Evolutionary conservation across 2,113 vertebrate species (phyloP).

Genomic region (Rhabdomys dilectus): DNA sequence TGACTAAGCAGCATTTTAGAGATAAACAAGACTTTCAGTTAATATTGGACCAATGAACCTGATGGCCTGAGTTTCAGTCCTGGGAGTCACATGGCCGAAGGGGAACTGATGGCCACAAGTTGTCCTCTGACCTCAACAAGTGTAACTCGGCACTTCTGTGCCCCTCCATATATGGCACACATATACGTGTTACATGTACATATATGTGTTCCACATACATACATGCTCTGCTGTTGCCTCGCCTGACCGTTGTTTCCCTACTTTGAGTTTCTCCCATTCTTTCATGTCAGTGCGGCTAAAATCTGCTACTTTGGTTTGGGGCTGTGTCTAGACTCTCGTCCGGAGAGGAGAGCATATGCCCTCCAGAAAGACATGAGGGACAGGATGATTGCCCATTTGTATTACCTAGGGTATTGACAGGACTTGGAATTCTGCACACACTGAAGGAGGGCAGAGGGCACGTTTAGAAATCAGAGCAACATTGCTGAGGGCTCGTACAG

Average conservation of each 20-base stretch:
- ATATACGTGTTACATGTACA: too few species aligned
- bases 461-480: not conserved
- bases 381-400: fast-evolving
- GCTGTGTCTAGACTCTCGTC: not conserved
- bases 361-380: not conserved
- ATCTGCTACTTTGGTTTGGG: not conserved
- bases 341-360: not conserved
- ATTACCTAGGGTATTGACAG: not conserved
- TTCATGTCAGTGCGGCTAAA: not conserved
- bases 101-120: not conserved
- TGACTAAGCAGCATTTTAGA: not conserved
- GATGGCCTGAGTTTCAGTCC: not conserved
- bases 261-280: not conserved
- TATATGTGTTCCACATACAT: too few species aligned
- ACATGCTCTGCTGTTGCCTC: not conserved
- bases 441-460: not conserved
- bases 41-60: not conserved
- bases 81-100: not conserved
- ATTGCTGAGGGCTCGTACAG: not conserved
- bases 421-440: not conserved
- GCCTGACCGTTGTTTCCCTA: too few species aligned
- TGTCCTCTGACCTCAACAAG: not conserved
- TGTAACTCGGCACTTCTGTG: not conserved
- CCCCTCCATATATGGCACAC: not conserved
- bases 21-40: not conserved